Base-by-base conservation (phyloP, 2,888 invertebrate species). In the Pyralis farinalis region DNA sequence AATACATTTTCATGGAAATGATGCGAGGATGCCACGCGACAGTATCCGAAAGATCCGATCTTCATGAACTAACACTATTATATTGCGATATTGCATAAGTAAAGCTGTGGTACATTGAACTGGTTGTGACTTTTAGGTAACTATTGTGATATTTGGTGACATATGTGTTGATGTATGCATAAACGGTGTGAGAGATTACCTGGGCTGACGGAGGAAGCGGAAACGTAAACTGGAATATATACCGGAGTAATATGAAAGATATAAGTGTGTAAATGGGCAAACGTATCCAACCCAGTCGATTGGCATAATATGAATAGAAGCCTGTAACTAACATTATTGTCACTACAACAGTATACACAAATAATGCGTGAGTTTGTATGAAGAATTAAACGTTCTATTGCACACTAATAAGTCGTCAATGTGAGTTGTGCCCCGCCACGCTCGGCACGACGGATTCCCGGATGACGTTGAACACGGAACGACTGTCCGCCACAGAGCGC, bases 131-230 rank as follows among this genome's bases (percentile, higher is more conserved):
- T 71, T 64, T 77, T 75, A 84, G 87, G 87, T 87, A 86, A 86
- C 87, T 86, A 82, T 85, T 87, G 87, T 87, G 86, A 84, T 86
- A 83, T 86, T 85, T 86, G 86, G 86, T 85, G 85, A 80, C 69
- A 16, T 64, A 60, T 52, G 55, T 63, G 66, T 65, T 47, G 55
- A 57, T 58, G 58, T 55, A 54, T 56, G 55, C 54, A 57, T 46
- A 51, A 44, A 44, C 50, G 45, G 44, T 41, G 44, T 44, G 50
- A 42, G 59, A 53, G 49, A 61, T 48, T 53, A 53, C 56, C 51
- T 49, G 63, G 60, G 60, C 52, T 53, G 55, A 53, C 37, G 55
- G 48, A 47, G 55, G 48, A 47, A 58, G 56, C 53, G 50, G 44
- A 51, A 16, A 51, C 48, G 43, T 38, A 51, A 49, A 47, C 42